phyloP scores from a whole-genome alignment of 1,140 invertebrate species.

The Manduca sexta region DNA sequence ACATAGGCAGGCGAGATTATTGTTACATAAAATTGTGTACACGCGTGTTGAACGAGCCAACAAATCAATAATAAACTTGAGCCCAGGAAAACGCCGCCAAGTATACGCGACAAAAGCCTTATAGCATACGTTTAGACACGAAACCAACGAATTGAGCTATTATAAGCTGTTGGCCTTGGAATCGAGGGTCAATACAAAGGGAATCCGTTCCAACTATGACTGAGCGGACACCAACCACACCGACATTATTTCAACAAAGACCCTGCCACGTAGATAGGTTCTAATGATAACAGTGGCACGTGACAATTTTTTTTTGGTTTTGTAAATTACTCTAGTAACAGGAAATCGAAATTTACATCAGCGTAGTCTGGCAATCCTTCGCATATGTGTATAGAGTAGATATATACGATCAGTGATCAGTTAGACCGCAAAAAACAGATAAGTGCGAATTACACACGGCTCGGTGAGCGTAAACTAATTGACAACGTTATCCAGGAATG shows the following conservation, averaged over 20 bases:
- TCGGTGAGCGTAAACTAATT: conserved; percentile 20
- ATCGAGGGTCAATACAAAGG: conserved; percentile 28
- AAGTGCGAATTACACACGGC: conserved; percentile 16
- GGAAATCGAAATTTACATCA: too few species aligned
- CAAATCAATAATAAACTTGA: conserved; percentile 24
- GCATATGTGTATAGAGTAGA: background rate
- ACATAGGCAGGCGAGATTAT: background rate
- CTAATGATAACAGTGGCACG: background rate
- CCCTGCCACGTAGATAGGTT: background rate
- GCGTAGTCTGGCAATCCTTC: too few species aligned
- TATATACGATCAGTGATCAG: conserved; percentile 5
- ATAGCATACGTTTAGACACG: conserved; percentile 11
- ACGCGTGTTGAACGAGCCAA: conserved; percentile 12
- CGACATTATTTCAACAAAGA: background rate
- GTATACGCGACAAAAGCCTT: conserved; percentile 19
- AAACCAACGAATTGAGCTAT: conserved; percentile 26
- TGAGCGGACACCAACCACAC: conserved; percentile 25
- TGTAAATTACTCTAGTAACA: too few species aligned
- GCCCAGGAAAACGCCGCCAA: conserved; percentile 14
- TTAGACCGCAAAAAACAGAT: conserved; percentile 13
- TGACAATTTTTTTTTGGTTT: background rate
- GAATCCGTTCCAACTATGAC: conserved; percentile 24
- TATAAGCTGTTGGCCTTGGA: conserved; percentile 25
- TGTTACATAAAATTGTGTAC: conserved; percentile 9
- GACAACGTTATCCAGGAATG: conserved; percentile 42